Evolutionary conservation across 64 coral and sea anemone species (phyloP), one percentile per base, ranked within the genome.

Genomic region (Porites australiensis): DNA sequence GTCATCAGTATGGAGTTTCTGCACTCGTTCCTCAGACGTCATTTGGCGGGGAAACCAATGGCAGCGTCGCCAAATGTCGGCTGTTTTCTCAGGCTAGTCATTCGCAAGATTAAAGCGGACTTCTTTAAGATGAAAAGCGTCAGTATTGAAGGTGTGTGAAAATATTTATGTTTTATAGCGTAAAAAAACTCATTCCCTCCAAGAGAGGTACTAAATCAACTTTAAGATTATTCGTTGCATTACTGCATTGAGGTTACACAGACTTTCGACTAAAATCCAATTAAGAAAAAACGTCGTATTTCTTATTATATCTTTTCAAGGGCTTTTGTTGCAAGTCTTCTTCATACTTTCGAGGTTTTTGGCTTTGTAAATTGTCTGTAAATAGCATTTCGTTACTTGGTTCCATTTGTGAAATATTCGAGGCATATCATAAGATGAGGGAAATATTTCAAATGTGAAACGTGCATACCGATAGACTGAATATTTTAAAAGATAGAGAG

Each of bases 151-250:
- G 77, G 53, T 8, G 43, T 80, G 77, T 80, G 61, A 80, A 60
- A 44, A 80, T 80, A 80, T 80, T 80, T 80, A 80, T 80, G 59
- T 19, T 80, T 37, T 37, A 37, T 61, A 55, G 21, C 77, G 15
- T 60, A 44, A 11, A 37, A 37, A 27, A 80, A 37, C 77, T 80
- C 77, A 80, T 3, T 13, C 15, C 13, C 15, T 16, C 18, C 16
- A 37, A 21, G 16, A 70, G 66, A 70, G n/a, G 27, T 37, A 37
- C 27, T 37, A 37, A 37, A 37, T 37, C 27, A 37, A 37, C 27
- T 37, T 37, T 37, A 37, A 37, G 27, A 37, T 37, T 37, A 37
- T 37, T 37, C 27, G 0, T 37, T 37, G 27, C 27, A 37, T 37
- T 37, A 37, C 27, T 37, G 27, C 27, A 37, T 37, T 37, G 27